Conservation (phyloP, 2,113 vertebrate genomes). For the Seriola aureovittata region DNA sequence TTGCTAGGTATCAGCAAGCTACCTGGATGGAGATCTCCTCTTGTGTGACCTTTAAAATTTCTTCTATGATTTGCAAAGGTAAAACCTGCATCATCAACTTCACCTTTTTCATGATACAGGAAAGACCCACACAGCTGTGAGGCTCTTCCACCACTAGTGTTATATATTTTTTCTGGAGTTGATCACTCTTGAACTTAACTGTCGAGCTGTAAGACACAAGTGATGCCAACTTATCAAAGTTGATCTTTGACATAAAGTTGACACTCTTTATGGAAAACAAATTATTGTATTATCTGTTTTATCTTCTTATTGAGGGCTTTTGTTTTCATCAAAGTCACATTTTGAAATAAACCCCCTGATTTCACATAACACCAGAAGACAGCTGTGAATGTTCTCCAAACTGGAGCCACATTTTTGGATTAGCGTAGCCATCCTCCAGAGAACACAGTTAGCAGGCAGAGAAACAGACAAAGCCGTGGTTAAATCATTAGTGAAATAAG, state of each 20-base stretch:
- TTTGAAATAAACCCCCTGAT: conserved; percentile 16
- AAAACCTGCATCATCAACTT: background rate
- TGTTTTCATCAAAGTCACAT: conserved; percentile 14
- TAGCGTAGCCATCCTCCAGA: conserved; percentile 38
- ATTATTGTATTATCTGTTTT: conserved; percentile 5
- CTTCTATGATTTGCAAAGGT: background rate
- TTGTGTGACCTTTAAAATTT: background rate
- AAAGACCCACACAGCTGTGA: background rate
- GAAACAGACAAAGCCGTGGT: conserved; percentile 50
- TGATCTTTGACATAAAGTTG: conserved; percentile 1
- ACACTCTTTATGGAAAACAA: conserved; percentile 8
- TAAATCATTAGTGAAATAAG: conserved; percentile 61
- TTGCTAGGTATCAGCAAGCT: background rate
- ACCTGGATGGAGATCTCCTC: background rate
- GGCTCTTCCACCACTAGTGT: no score
- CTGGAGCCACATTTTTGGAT: conserved; percentile 59
- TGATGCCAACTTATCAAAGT: background rate
- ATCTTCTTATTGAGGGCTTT: background rate
- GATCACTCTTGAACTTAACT: background rate
- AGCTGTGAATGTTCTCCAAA: conserved; percentile 51
- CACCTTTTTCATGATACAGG: background rate
- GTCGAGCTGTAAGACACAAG: background rate
- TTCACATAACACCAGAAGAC: conserved; percentile 35
- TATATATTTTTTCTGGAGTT: background rate
- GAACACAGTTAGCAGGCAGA: conserved; percentile 44